Evolutionary conservation across 2,888 invertebrate species (phyloP).

Genomic region (Pseudococcus viburni): DNA sequence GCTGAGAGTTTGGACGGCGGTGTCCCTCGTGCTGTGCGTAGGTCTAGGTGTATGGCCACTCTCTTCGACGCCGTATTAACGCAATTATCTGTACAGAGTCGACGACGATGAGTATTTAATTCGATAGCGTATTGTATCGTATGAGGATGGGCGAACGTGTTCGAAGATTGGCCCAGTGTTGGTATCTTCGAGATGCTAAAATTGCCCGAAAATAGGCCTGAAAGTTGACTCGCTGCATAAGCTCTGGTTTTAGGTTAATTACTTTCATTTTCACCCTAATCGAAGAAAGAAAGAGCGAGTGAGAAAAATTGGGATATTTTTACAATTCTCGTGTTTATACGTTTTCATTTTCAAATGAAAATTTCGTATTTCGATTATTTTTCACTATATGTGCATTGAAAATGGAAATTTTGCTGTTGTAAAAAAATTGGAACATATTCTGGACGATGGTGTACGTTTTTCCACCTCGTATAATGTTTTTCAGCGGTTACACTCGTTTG

Average conservation of each 20-base stretch:
- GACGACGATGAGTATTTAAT: conserved; percentile 24
- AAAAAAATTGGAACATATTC: no score
- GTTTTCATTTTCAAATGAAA: no score
- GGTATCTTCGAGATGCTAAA: neutral
- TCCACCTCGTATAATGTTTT: neutral
- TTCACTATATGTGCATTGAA: no score
- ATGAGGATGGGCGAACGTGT: neutral
- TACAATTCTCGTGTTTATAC: no score
- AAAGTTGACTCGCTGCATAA: neutral
- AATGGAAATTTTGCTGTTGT: no score
- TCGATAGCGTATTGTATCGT: conserved; percentile 8
- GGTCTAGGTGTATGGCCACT: neutral
- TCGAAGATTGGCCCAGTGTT: neutral
- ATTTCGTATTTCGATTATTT: no score
- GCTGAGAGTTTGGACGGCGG: neutral
- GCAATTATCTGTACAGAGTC: neutral
- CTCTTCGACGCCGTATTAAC: neutral
- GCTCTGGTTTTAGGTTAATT: neutral
- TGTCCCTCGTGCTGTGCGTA: neutral
- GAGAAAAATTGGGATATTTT: no score
- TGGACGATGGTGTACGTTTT: neutral
- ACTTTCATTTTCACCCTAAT: neutral
- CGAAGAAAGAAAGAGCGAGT: no score
- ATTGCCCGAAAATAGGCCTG: neutral
- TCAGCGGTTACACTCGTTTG: neutral